Conservation (phyloP, 2,797 vertebrate genomes). For the Calcarius lapponicus region DNA sequence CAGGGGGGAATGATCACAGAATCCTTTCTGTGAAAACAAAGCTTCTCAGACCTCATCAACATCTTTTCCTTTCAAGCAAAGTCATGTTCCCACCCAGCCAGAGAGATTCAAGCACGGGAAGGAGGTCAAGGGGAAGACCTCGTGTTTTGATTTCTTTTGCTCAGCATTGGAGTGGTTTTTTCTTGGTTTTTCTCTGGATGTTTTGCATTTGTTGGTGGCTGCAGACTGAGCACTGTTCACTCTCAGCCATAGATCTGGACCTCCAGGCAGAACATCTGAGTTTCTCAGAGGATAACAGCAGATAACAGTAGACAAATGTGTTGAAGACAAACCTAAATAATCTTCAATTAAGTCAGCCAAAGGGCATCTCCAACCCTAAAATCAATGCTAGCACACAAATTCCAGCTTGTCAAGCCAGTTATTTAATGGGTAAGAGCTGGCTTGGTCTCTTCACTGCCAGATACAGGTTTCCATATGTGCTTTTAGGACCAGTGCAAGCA, state of each 20-base stretch:
- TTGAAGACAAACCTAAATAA: neutral
- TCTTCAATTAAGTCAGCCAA: neutral
- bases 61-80: neutral
- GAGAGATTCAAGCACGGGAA: neutral
- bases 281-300: neutral
- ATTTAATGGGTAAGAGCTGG: neutral
- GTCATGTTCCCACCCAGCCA: neutral
- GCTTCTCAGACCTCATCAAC: neutral
- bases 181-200: neutral
- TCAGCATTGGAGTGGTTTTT: accelerated
- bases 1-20: neutral
- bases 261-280: neutral
- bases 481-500: neutral
- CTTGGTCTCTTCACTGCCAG: neutral
- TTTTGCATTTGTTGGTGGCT: conserved; percentile 5
- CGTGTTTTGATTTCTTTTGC: neutral
- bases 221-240: neutral
- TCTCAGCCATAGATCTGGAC: neutral
- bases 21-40: neutral
- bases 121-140: conserved; percentile 48
- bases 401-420: neutral
- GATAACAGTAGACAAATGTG: neutral
- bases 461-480: neutral
- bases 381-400: neutral
- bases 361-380: neutral